Conservation (phyloP, 2,888 invertebrate genomes). For the Anodontia alba region DNA sequence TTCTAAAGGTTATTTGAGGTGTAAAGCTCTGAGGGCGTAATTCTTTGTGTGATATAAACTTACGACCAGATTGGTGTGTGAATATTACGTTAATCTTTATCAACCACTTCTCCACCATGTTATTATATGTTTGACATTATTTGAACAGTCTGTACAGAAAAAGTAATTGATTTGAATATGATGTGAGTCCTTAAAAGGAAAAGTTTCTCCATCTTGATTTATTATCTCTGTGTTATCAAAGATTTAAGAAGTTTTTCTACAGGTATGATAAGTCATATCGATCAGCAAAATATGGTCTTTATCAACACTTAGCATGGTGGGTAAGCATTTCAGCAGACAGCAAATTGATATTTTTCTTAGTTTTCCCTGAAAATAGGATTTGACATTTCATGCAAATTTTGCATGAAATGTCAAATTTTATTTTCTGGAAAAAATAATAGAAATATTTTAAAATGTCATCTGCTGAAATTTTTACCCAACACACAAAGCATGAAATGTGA, state of each 20-base stretch:
- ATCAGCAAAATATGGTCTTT: neutral
- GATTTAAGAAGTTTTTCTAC: neutral
- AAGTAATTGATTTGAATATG: conserved; percentile 4
- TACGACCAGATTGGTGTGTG: neutral
- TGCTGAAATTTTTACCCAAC: too few relatives aligned
- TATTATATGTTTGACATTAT: neutral
- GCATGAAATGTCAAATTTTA: too few relatives aligned
- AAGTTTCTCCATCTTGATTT: neutral
- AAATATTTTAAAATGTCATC: too few relatives aligned
- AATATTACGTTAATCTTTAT: neutral
- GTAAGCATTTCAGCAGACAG: too few relatives aligned
- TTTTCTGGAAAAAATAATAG: too few relatives aligned
- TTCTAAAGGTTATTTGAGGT: conserved; percentile 1
- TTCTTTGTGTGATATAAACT: neutral
- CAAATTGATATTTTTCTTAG: too few relatives aligned
- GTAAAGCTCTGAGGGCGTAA: neutral
- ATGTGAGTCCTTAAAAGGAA: conserved; percentile 11
- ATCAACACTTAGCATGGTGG: too few relatives aligned
- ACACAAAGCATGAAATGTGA: too few relatives aligned
- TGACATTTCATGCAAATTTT: too few relatives aligned
- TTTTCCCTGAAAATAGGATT: too few relatives aligned
- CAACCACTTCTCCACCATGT: neutral
- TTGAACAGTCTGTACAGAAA: conserved; percentile 7
- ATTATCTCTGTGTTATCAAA: neutral
- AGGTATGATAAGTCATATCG: neutral